phyloP scores from a whole-genome alignment of 2,797 vertebrate species.

The Cynopterus sphinx region DNA sequence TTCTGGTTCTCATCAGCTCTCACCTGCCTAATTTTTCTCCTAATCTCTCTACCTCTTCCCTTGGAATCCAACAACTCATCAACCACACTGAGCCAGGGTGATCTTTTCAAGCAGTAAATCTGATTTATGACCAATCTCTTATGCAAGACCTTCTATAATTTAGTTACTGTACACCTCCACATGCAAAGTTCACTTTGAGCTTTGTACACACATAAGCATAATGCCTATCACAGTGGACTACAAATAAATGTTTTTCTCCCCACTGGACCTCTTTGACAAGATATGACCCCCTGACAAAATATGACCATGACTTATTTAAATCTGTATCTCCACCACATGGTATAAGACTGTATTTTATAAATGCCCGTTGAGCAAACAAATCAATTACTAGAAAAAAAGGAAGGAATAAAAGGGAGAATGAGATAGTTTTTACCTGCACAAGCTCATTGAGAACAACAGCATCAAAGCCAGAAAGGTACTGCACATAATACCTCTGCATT shows the following conservation, averaged over 20 bases:
- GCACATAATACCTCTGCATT: constrained; percentile 98
- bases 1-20: not conserved
- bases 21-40: not conserved
- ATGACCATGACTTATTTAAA: not conserved
- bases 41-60: not conserved
- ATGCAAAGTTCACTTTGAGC: not conserved
- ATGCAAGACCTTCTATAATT: not conserved
- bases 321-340: not conserved
- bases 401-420: constrained; percentile 4
- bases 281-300: not conserved
- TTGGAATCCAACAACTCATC: not conserved
- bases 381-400: not conserved
- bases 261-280: not conserved
- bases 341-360: not conserved
- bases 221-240: not conserved
- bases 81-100: not conserved
- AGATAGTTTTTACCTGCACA: constrained; percentile 91
- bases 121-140: not conserved
- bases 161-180: not conserved
- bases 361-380: constrained; percentile 8
- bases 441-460: constrained; percentile 98
- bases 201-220: not conserved
- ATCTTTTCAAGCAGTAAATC: not conserved
- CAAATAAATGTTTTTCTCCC: not conserved
- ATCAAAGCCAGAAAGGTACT: constrained; percentile 98